A percentile compares a stretch with the other conserved stretches of the same genome.
Conservation (phyloP, 2,888 invertebrate species). For the Andrena trimmerana region DNA sequence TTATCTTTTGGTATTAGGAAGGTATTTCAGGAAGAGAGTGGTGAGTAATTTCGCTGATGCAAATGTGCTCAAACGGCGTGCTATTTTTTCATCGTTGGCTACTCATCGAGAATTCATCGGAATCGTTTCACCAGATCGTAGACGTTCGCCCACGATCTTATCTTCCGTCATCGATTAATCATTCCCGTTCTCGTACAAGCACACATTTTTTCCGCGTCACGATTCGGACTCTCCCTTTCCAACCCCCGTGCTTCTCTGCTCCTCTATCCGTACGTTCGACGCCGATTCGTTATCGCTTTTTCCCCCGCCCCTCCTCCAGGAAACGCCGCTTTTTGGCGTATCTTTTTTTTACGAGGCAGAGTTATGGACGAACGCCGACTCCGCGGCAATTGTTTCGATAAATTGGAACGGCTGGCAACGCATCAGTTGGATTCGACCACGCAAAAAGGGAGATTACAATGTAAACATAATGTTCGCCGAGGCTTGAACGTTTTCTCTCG, state of each 20-base stretch:
- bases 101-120: slow-evolving; percentile 46
- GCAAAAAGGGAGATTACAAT: slow-evolving; percentile 35
- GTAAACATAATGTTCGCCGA: slow-evolving; percentile 37
- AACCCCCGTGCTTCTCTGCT: not conserved
- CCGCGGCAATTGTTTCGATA: slow-evolving; percentile 37
- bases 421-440: slow-evolving; percentile 24
- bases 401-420: slow-evolving; percentile 37
- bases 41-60: slow-evolving; percentile 3
- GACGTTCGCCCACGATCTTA: slow-evolving; percentile 34
- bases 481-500: slow-evolving; percentile 22
- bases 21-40: not conserved
- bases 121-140: slow-evolving; percentile 39
- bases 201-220: slow-evolving; percentile 46
- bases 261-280: slow-evolving; percentile 1
- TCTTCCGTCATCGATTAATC: slow-evolving; percentile 48
- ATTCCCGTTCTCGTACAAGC: slow-evolving; percentile 31
- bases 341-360: slow-evolving; percentile 12
- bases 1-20: not conserved
- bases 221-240: slow-evolving; percentile 16
- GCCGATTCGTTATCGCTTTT: slow-evolving; percentile 27
- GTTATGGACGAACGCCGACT: slow-evolving; percentile 16
- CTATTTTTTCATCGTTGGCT: slow-evolving; percentile 9
- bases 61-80: not conserved
- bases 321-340: slow-evolving; percentile 1
- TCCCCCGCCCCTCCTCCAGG: not conserved